A percentile compares a stretch with the other conserved stretches of the same genome.
phyloP scores from a whole-genome alignment of 1,140 invertebrate genomes.

The Trachymyrmex cornetzi region DNA sequence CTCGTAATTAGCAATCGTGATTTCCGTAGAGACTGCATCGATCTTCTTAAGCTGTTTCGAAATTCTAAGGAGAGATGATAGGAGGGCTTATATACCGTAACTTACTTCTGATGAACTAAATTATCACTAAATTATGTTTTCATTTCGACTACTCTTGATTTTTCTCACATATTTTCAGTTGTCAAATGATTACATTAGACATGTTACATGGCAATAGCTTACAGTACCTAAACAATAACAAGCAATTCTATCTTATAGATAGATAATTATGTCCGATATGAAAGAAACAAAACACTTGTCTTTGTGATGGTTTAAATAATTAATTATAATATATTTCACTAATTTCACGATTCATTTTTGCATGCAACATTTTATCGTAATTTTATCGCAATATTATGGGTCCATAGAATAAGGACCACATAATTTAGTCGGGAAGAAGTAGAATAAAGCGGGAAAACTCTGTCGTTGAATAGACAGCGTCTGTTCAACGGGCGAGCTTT shows the following conservation, averaged over 20 bases:
- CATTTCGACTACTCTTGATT: background rate
- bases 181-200: background rate
- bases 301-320: background rate
- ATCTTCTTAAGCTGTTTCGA: constrained; percentile 27
- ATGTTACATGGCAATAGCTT: background rate
- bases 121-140: constrained; percentile 8
- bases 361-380: background rate
- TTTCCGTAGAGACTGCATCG: constrained; percentile 4
- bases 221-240: background rate
- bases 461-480: constrained; percentile 24
- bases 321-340: background rate
- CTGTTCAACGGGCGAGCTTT: constrained; percentile 46
- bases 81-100: background rate
- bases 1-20: constrained; percentile 47
- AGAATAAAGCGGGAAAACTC: constrained; percentile 34
- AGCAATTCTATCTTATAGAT: background rate
- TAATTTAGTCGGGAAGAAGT: constrained; percentile 22
- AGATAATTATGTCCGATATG: background rate
- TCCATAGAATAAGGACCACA: background rate
- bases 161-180: background rate
- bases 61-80: background rate
- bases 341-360: constrained; percentile 30
- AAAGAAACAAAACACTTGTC: background rate
- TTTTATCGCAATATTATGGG: background rate
- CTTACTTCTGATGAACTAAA: background rate